A percentile compares a stretch with the other conserved stretches of the same genome.
phyloP scores from a whole-genome alignment of 2,888 invertebrate genomes.

The Clistopyga incitator region DNA sequence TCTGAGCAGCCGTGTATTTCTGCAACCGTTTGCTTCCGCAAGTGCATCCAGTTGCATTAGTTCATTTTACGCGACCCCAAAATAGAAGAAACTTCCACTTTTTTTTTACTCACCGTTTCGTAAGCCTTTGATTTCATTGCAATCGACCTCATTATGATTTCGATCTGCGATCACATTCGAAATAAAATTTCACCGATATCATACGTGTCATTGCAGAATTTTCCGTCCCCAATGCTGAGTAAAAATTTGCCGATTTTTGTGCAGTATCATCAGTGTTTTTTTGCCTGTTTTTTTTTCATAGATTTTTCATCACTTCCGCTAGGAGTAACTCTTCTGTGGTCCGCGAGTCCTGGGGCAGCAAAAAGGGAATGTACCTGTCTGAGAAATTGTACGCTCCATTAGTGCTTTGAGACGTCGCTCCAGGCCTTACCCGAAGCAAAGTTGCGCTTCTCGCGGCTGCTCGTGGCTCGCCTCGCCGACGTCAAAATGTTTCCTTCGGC shows the following conservation, averaged over 20 bases:
- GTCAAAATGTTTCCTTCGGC: slow-evolving; percentile 57
- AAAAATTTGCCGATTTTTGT: not conserved
- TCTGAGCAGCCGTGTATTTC: too few species aligned
- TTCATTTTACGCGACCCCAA: too few species aligned
- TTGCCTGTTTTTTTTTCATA: not conserved
- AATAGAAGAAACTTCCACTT: too few species aligned
- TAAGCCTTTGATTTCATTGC: too few species aligned
- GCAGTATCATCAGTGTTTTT: slow-evolving; percentile 16
- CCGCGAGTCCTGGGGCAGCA: slow-evolving; percentile 33
- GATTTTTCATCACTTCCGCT: slow-evolving; percentile 44
- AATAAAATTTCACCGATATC: slow-evolving; percentile 18
- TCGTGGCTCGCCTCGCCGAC: not conserved
- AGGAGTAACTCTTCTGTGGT: slow-evolving; percentile 23
- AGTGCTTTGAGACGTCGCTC: slow-evolving; percentile 79
- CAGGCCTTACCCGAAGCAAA: slow-evolving; percentile 78
- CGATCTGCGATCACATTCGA: too few species aligned
- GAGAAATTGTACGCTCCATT: slow-evolving; percentile 80
- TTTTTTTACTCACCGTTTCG: too few species aligned
- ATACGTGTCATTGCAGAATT: not conserved
- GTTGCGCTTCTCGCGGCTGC: slow-evolving; percentile 72
- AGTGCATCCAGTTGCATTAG: too few species aligned
- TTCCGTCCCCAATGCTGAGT: not conserved
- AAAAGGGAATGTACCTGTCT: slow-evolving; percentile 42
- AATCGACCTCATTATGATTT: too few species aligned
- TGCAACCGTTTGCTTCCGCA: too few species aligned